Base-by-base conservation (phyloP, 53 echinoderm and acorn worm species). In the Mesocentrotus franciscanus region DNA sequence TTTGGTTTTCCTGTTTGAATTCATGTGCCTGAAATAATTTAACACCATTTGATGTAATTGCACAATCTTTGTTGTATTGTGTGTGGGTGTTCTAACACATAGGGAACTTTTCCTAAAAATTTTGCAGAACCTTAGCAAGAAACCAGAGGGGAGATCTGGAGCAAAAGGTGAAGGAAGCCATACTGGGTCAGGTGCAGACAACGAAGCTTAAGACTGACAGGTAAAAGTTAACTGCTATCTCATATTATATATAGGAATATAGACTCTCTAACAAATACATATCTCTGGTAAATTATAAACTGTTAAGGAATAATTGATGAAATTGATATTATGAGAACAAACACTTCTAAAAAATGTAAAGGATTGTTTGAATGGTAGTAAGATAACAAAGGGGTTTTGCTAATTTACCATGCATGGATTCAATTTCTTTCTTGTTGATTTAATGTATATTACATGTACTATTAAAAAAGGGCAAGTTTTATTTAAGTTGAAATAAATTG, bases 81-180 rank as follows among this genome's bases (percentile, higher is more conserved):
- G 64, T 70, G 66, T 71, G 70, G 56, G 61, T 92, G 34, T 60
- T 78, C 27, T 62, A 61, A 79, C 59, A 85, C 56, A 57, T 85
- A 85, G 84, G 55, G 93, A 62, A 70, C 90, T 95, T 26, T 95
- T 61, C 79, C n/a, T 91, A 39, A 90, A 90, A 60, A 87, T 93
- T 72, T 94, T 84, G 85, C 94, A 85, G 85, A 81, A 72, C 87
- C 91, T 95, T 71, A 90, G 49, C 62, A 8, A 92, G 64, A 89
- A 85, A 24, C 74, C 36, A 16, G 42, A 95, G 75, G 26, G 60
- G 84, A 5, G 92, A 93, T 56, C 92, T 98, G 91, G 98, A 98
- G 92, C 95, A 96, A 56, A 98, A 97, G 79, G 95, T 98, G 56
- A 95, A 96, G 95, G 92, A 94, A 17, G 96, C 96, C 95, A 91